Conservation (phyloP, 2,797 vertebrate species). For the Acanthiza pusilla region DNA sequence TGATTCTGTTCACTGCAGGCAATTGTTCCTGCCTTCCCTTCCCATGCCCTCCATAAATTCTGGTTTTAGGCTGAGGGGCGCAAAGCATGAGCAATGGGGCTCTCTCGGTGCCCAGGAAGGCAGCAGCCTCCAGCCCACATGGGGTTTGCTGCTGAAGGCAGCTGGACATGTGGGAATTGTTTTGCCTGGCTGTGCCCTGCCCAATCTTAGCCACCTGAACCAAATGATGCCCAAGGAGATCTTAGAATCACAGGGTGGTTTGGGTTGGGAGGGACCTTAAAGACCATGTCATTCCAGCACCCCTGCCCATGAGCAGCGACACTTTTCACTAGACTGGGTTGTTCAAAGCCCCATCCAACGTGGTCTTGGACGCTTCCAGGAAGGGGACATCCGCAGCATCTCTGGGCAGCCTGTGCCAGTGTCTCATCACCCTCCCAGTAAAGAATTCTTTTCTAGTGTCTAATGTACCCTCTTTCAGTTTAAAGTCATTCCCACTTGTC, state of each 20-base stretch:
- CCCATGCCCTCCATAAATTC: rapidly evolving
- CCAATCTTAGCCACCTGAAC: too few relatives aligned
- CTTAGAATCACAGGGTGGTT: not conserved
- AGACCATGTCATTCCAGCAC: rapidly evolving
- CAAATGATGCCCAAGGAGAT: rapidly evolving
- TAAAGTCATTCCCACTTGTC: not conserved
- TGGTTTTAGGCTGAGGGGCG: rapidly evolving
- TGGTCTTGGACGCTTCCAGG: not conserved
- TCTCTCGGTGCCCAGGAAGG: rapidly evolving
- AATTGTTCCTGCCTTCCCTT: rapidly evolving
- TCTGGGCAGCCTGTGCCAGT: not conserved
- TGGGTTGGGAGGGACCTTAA: not conserved
- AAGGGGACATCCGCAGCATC: not conserved
- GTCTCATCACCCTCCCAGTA: not conserved
- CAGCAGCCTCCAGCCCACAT: rapidly evolving
- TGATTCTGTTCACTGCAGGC: rapidly evolving
- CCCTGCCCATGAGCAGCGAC: rapidly evolving
- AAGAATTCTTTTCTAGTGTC: not conserved
- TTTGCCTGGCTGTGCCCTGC: rapidly evolving
- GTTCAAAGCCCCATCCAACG: not conserved
- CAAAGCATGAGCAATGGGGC: rapidly evolving
- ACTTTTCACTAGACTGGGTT: not conserved
- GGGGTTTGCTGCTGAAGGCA: rapidly evolving
- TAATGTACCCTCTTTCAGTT: not conserved
- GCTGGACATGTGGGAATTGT: not conserved